Percentiles rank a stretch among this genome's conserved stretches.
phyloP scores from a whole-genome alignment of 2,113 vertebrate species.

The Pseudopipra pipra region DNA sequence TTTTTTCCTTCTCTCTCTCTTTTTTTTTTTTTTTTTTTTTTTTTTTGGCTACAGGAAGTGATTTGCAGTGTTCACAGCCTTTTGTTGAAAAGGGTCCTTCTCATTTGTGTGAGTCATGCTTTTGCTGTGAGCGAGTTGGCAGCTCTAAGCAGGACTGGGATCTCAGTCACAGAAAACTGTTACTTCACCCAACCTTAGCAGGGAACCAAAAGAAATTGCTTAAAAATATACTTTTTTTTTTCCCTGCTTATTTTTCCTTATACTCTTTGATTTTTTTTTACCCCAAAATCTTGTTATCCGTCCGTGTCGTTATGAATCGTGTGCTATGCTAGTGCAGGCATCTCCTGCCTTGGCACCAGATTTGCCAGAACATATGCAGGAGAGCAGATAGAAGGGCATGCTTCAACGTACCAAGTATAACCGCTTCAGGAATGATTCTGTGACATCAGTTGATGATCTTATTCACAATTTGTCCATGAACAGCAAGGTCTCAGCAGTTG shows the following conservation, averaged over 20 bases:
- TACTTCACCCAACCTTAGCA: slow-evolving; percentile 75
- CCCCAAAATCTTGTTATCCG: background rate
- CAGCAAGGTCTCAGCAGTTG: slow-evolving; percentile 89
- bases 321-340: slow-evolving; percentile 89
- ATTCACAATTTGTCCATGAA: slow-evolving; percentile 95
- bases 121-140: slow-evolving; percentile 91
- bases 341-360: slow-evolving; percentile 82
- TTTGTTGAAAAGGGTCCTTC: slow-evolving; percentile 98
- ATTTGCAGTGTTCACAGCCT: slow-evolving; percentile 98
- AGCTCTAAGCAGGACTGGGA: slow-evolving; percentile 82
- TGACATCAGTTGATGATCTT: slow-evolving; percentile 98
- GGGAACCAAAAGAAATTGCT: slow-evolving; percentile 61
- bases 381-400: slow-evolving; percentile 95
- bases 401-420: slow-evolving; percentile 99
- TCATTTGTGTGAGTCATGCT: slow-evolving; percentile 98
- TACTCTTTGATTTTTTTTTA: slow-evolving; percentile 4
- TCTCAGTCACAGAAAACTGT: slow-evolving; percentile 79
- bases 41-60: slow-evolving; percentile 94
- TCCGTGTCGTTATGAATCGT: slow-evolving; percentile 72
- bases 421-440: slow-evolving; percentile 99
- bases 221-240: background rate
- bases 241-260: background rate
- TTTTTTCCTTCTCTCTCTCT: background rate
- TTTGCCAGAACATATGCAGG: slow-evolving; percentile 88
- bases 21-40: slow-evolving; percentile 33